These are phyloP conservation scores for Ovis canadensis DNA, from an alignment of 2,113 vertebrate species.

Conservation along the genomic window DNA sequence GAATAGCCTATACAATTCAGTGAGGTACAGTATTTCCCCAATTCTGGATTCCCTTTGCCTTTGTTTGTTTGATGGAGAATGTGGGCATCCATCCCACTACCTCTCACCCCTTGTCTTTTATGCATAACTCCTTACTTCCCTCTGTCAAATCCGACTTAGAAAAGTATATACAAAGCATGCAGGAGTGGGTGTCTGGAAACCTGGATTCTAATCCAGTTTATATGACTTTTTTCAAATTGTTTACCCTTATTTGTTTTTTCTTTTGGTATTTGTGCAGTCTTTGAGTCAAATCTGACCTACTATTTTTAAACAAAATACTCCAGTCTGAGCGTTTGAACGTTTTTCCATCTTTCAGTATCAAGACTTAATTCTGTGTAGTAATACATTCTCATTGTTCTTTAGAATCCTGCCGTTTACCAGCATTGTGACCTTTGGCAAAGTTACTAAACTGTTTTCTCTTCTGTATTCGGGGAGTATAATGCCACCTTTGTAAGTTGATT, in stretches of 20 bases:
- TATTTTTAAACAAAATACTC: background rate
- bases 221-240: background rate
- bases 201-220: background rate
- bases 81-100: background rate
- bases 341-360: slow-evolving; percentile 3
- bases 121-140: background rate
- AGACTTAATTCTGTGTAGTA: background rate
- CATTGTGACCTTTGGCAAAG: background rate
- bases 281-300: background rate
- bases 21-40: background rate
- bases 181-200: background rate
- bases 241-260: background rate
- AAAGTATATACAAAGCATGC: background rate
- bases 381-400: slow-evolving; percentile 39
- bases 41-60: background rate
- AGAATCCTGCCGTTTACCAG: background rate
- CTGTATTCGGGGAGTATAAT: slow-evolving; percentile 15
- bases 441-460: slow-evolving; percentile 1
- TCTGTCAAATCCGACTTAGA: background rate
- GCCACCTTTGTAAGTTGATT: background rate
- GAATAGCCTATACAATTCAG: background rate
- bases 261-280: background rate
- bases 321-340: background rate
- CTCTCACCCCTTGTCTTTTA: background rate
- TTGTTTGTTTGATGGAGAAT: background rate